A percentile compares a stretch with the other conserved stretches of the same genome.
Conservation (phyloP, 35 echinoderm and acorn worm species). For the Heliocidaris tuberculata region DNA sequence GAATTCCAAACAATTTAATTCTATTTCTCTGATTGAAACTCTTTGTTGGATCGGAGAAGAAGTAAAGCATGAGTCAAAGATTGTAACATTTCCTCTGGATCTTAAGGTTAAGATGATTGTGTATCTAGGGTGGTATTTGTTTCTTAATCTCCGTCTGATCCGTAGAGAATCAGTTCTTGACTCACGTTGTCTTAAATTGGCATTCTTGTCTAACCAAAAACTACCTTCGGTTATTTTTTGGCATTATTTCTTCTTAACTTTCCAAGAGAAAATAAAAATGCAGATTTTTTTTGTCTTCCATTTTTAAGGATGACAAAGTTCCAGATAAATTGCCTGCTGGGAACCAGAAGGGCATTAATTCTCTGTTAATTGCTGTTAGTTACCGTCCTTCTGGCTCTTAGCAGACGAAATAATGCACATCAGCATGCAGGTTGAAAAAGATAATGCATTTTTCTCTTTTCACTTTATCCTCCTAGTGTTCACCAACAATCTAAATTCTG, state of each 20-base stretch:
- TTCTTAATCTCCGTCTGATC: neutral
- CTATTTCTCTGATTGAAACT: neutral
- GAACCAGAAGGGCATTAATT: neutral
- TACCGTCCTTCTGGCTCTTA: too few relatives aligned
- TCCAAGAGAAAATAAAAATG: neutral
- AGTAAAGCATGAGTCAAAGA: conserved; percentile 32
- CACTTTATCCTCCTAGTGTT: too few relatives aligned
- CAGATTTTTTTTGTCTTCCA: neutral
- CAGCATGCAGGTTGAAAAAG: too few relatives aligned
- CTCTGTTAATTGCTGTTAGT: too few relatives aligned
- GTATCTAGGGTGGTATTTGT: neutral
- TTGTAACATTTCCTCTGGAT: conserved; percentile 14
- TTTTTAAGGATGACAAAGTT: neutral
- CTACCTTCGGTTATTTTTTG: neutral
- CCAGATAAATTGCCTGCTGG: neutral
- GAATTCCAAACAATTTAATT: conserved; percentile 33
- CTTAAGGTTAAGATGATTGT: neutral
- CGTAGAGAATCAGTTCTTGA: neutral
- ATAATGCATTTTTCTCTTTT: too few relatives aligned
- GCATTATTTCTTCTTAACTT: neutral
- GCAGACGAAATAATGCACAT: neutral
- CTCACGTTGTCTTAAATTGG: neutral
- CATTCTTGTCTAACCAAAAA: neutral
- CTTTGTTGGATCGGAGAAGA: neutral
- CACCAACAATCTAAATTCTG: too few relatives aligned